A percentile compares a stretch with the other conserved stretches of the same genome.
These are phyloP conservation scores for Callithrix jacchus DNA, from an alignment of 2,113 vertebrate species.

Conservation along the genomic window DNA sequence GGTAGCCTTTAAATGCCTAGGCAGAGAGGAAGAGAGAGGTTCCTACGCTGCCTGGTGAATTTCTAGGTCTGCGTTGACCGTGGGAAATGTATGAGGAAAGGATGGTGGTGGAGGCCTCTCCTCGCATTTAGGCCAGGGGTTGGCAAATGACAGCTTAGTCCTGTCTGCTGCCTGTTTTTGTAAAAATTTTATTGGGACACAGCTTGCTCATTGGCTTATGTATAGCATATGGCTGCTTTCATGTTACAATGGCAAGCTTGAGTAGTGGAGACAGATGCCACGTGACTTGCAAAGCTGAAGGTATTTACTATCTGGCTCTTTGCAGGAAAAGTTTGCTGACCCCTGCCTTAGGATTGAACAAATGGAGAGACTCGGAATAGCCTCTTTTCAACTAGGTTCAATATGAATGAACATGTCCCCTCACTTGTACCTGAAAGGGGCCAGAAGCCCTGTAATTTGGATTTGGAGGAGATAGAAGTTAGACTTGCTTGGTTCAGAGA, in stretches of 20 bases:
- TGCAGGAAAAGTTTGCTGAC: background rate
- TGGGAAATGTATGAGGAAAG: background rate
- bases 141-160: background rate
- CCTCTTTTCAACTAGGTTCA: background rate
- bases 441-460: background rate
- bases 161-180: background rate
- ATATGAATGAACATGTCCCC: background rate
- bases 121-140: background rate
- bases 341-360: background rate
- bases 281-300: background rate
- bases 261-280: background rate
- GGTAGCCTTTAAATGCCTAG: background rate
- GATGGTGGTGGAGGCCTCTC: background rate
- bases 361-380: background rate
- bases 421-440: background rate
- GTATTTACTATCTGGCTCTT: background rate
- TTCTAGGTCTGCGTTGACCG: background rate
- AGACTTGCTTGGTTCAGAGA: background rate
- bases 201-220: background rate
- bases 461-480: background rate
- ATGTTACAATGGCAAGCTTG: background rate
- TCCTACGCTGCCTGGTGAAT: background rate
- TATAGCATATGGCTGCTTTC: background rate
- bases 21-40: background rate
- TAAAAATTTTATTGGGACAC: slow-evolving; percentile 28